Base-by-base conservation (phyloP, 1,140 invertebrate genomes). In the Leptestheria dahalacensis region DNA sequence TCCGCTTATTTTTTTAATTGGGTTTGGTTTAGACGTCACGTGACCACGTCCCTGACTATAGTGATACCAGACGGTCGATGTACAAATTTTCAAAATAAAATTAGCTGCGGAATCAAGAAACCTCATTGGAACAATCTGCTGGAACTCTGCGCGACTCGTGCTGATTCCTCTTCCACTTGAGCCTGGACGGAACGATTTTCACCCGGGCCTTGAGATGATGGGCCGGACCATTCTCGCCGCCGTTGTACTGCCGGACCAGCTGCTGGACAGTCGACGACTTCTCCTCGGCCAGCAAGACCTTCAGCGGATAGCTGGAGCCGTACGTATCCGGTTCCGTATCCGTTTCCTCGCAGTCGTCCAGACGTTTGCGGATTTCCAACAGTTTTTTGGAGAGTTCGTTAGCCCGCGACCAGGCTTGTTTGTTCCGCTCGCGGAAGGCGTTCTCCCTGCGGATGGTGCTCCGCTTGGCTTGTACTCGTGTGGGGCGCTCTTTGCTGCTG, bases 401-500 rank as follows among this genome's bases (percentile, higher is more conserved):
- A 33, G 53, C 53, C 2, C 53, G 23, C 11, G 53, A 55, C 53
- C 53, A 55, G 12, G 53, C 53, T 20, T 55, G 53, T n/a, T 55
- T 55, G 53, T 60, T 60, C 25, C 58, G 49, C 51, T 60, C 47
- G 20, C 58, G 58, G 21, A 60, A 60, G 11, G 58, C 58, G 21
- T 60, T 49, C 51, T 60, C 58, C 6, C 58, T 12, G 4, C 58
- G 58, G 20, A 60, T 60, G 3, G 58, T 60, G 24, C 58, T 60
- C 12, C 58, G 48, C 21, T 60, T 60, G 4, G 48, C 51, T 21
- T 49, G 28, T 26, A 60, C 58, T 33, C 29, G 29, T 6, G 48
- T 21, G 24, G 18, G 24, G 11, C 51, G 49, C 48, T 26, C 25
- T 29, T n/a, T n/a, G n/a, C n/a, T n/a, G n/a, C 53, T 56, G 24